These are phyloP conservation scores for Turritopsis dohrnii DNA, from an alignment of 30 jellyfish, hydroid and myxozoan species.

Conservation along the genomic window DNA sequence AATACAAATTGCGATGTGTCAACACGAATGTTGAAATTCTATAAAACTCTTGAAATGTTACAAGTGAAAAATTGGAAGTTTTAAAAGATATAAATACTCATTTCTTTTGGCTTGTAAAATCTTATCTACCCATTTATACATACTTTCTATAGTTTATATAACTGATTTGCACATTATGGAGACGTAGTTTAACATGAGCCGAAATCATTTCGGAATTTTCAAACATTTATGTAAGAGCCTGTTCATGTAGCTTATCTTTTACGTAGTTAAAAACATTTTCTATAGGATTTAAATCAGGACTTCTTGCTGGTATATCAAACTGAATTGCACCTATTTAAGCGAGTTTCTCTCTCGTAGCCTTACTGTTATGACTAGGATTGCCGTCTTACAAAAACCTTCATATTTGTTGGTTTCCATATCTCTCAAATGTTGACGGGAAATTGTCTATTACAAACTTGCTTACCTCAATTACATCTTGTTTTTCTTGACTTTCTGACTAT, in stretches of 20 bases:
- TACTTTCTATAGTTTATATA: slow-evolving; percentile 15
- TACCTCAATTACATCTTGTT: too few relatives aligned
- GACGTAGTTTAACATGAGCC: background rate
- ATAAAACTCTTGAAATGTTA: too few relatives aligned
- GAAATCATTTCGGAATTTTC: background rate
- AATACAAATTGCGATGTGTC: too few relatives aligned
- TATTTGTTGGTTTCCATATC: background rate
- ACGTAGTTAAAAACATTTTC: slow-evolving; percentile 17
- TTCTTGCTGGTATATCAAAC: slow-evolving; percentile 26
- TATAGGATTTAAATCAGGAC: slow-evolving; percentile 36
- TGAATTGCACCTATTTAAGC: background rate
- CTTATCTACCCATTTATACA: slow-evolving; percentile 26
- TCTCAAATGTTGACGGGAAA: slow-evolving; percentile 5
- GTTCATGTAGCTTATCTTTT: slow-evolving; percentile 7
- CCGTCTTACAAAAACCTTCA: slow-evolving; percentile 22
- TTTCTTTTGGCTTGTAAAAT: slow-evolving; percentile 18
- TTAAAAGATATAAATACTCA: too few relatives aligned
- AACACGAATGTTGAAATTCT: too few relatives aligned
- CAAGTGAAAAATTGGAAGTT: too few relatives aligned
- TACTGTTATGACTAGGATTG: slow-evolving; percentile 23
- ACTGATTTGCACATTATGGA: background rate
- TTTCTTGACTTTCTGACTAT: too few relatives aligned
- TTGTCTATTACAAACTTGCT: slow-evolving; percentile 20
- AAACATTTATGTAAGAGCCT: slow-evolving; percentile 5
- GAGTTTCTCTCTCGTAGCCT: background rate